Evolutionary conservation across 92 coral and sea anemone species (phyloP), one percentile per base, ranked within the genome.

Genomic region (Epizoanthus illoricatus): DNA sequence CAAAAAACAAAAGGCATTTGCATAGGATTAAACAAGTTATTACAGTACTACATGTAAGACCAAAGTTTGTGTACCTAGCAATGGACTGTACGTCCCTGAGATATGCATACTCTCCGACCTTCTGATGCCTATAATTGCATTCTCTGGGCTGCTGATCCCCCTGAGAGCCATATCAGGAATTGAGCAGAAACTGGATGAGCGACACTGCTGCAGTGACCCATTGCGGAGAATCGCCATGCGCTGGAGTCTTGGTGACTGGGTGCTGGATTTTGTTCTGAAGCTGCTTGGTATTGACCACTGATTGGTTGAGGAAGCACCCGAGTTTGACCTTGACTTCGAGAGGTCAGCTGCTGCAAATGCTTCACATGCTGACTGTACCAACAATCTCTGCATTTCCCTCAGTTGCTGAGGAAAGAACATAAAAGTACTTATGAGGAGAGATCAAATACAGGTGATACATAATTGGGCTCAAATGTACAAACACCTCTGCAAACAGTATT

Each of bases 321-420:
- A 96, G 76, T 88, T 96, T 65, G 99, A 96, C 28, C 96, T 91
- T 9, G 99, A 96, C 66, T 96, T 96, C 33, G 99, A 81, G 24
- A 92, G 83, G 80, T 96, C 99, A 16, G 92, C 92, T 0, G 99
- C 92, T 2, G 93, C 89, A 85, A 96, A 96, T 4, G 94, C 93
- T 65, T 96, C 99, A 82, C 99, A 96, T 23, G 95, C 99, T 81
- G 99, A 96, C 67, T 96, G 99, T 10, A 96, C 98, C 65, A 94
- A 87, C 56, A 94, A 95, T 71, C 98, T 89, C 63, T 96, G 99
- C 95, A 96, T 94, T 72, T 96, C 99, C 76, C 91, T 94, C 9
- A 96, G 89, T 81, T 96, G 94, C 99, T 96, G 81, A 7, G 3
- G 11, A 67, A 60, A 60, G 23, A 36, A 39, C 45, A 65, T 15